These are phyloP conservation scores for Chromobotia macracanthus DNA, from an alignment of 2,797 vertebrate genomes.

Conservation along the genomic window DNA sequence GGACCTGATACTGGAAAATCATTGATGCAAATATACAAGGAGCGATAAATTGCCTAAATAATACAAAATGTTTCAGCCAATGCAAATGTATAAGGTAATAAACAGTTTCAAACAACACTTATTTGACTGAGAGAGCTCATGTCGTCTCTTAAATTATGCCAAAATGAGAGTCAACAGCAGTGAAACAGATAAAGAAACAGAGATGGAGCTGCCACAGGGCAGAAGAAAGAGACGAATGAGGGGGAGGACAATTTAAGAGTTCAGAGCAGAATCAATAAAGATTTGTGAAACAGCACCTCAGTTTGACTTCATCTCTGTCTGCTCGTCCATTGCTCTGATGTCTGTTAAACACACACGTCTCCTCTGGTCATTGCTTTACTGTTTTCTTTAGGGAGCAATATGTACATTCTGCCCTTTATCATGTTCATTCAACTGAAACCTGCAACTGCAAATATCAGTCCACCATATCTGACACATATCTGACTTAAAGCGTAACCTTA, in stretches of 20 bases:
- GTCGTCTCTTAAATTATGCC: background rate
- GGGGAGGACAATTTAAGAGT: constrained; percentile 39
- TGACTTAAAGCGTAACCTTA: background rate
- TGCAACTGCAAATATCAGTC: constrained; percentile 36
- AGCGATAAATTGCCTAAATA: too few relatives aligned
- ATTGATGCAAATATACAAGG: background rate
- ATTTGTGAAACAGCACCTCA: constrained; percentile 45
- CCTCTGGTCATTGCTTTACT: constrained; percentile 2
- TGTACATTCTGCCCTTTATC: constrained; percentile 9
- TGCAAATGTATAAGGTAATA: background rate
- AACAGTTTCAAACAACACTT: background rate
- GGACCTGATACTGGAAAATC: background rate
- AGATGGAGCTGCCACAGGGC: constrained; percentile 26
- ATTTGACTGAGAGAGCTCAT: background rate
- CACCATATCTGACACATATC: too few relatives aligned
- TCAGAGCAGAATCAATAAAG: constrained; percentile 51
- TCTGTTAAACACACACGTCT: constrained; percentile 1
- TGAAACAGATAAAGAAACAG: constrained; percentile 29
- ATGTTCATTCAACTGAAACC: constrained; percentile 28
- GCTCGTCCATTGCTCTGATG: constrained; percentile 22
- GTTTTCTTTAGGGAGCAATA: constrained; percentile 4
- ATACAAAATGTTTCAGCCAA: background rate
- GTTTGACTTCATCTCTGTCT: constrained; percentile 31
- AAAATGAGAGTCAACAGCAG: constrained; percentile 32
- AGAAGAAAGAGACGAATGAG: constrained; percentile 28